These are phyloP conservation scores for Eriosoma lanigerum DNA, from an alignment of 1,140 invertebrate species.

Conservation along the genomic window DNA sequence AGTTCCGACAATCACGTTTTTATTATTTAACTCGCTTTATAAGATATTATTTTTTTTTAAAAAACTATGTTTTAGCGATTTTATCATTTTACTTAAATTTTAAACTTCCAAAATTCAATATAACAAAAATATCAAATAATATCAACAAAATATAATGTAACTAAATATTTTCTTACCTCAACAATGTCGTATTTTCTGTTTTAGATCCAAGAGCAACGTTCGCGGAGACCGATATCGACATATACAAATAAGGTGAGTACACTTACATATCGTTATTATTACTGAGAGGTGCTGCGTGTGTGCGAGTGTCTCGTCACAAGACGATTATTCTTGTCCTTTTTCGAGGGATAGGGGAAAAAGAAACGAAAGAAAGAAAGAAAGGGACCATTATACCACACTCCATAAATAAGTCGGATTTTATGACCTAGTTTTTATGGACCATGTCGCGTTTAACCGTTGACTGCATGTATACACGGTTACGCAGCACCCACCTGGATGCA, in stretches of 20 bases:
- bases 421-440: constrained; percentile 37
- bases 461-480: neutral
- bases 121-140: too few species aligned
- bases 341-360: too few species aligned
- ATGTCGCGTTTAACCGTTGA: neutral
- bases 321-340: constrained; percentile 24
- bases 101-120: too few species aligned
- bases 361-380: constrained; percentile 23
- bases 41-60: too few species aligned
- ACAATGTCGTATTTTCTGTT: neutral
- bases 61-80: too few species aligned
- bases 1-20: neutral
- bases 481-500: constrained; percentile 2
- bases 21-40: too few species aligned
- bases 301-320: neutral
- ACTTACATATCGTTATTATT: constrained; percentile 14
- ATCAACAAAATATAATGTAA: too few species aligned
- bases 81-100: too few species aligned
- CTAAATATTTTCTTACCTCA: neutral
- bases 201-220: neutral
- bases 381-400: neutral
- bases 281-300: neutral
- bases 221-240: neutral
- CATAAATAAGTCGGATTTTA: constrained; percentile 17
- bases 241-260: constrained; percentile 35